Evolutionary conservation across 2,888 invertebrate species (phyloP), one percentile per base, ranked within the genome.

Genomic region (Pimpla rufipes): DNA sequence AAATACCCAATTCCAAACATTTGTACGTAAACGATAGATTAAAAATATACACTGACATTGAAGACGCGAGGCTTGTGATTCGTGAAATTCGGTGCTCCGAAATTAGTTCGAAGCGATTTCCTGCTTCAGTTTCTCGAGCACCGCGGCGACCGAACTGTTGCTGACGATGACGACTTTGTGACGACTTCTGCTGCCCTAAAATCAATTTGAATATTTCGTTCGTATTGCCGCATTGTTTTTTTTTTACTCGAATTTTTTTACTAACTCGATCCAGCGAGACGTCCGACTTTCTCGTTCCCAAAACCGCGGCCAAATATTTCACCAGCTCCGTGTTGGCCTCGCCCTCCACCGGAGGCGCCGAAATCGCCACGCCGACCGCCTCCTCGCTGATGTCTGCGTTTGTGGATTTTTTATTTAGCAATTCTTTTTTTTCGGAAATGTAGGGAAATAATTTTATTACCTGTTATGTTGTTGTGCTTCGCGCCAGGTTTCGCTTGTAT

Each of bases 261-360:
- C 91, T 86, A 78, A 95, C 96, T 93, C 94, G 94, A 81, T 96
- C 96, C 70, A 97, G 91, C 0, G 94, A 93, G 0, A 97, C 94
- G 88, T 96, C 96, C 84, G 96, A 96, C 92, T 97, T 97, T 81
- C 95, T 94, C 1, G 97, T 88, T 11, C 95, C 95, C 45, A 97
- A 92, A n/a, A 97, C 93, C 85, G 95, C 94, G 0, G 97, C 94
- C 67, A 97, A 92, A 89, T 95, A 97, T 91, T 96, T 96, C 0
- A 97, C 94, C 8, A 97, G 94, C 90, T 97, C 97, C 47, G 95
- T 94, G 89, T 97, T 97, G 11, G 97, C 97, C 93, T 97, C 96
- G 2, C 97, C 97, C 89, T 97, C 97, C 4, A 96, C 95, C 0
- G 97, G 97, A n/a, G 97, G 97, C 0, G 97, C 97, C 80, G 95